Evolutionary conservation across 2,797 vertebrate species (phyloP).

Genomic region (Aplochiton taeniatus): DNA sequence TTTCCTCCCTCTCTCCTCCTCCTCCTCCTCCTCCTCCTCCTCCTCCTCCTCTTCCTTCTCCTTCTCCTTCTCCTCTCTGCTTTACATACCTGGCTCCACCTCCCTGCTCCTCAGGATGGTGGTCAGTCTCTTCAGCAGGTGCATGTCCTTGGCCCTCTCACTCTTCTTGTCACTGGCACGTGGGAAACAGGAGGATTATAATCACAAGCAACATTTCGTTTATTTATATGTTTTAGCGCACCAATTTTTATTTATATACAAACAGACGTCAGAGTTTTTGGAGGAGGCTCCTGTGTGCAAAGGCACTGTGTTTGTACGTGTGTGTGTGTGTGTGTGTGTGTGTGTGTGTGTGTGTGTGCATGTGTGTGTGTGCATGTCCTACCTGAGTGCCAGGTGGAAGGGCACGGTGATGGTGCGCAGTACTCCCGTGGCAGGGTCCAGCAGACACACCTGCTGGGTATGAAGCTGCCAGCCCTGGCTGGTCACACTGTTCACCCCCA

Average conservation of each 20-base stretch:
- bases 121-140: slow-evolving; percentile 88
- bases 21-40: background rate
- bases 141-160: slow-evolving; percentile 94
- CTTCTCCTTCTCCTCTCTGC: background rate
- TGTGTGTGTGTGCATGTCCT: slow-evolving; percentile 19
- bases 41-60: background rate
- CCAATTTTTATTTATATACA: background rate
- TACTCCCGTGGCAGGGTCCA: slow-evolving; percentile 86
- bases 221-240: background rate
- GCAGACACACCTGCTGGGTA: slow-evolving; percentile 94
- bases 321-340: slow-evolving; percentile 15
- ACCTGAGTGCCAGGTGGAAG: slow-evolving; percentile 97
- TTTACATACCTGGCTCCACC: slow-evolving; percentile 66
- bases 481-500: slow-evolving; percentile 96
- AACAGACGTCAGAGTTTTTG: background rate
- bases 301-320: background rate
- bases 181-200: background rate
- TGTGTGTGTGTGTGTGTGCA: background rate
- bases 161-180: slow-evolving; percentile 92
- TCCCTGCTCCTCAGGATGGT: slow-evolving; percentile 77
- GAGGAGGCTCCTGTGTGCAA: background rate
- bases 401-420: slow-evolving; percentile 89
- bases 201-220: too few species aligned
- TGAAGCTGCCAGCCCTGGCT: slow-evolving; percentile 96
- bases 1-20: background rate